Conservation (phyloP, 2,113 vertebrate species). For the Prochilodus magdalenae region DNA sequence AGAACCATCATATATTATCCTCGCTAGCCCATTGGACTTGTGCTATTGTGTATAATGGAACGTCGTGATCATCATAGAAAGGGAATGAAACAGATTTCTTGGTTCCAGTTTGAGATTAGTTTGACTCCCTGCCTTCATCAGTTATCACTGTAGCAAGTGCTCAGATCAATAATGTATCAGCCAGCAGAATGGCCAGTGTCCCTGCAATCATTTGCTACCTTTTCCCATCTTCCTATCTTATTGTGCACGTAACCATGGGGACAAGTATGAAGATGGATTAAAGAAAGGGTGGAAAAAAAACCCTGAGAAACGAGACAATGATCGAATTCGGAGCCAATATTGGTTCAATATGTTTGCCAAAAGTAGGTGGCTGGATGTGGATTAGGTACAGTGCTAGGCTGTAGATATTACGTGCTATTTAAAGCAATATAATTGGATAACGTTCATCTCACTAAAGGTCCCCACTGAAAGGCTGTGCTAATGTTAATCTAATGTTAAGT, state of each 20-base stretch:
- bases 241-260: constrained; percentile 53
- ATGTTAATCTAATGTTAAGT: not conserved
- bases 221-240: constrained; percentile 28
- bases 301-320: constrained; percentile 46
- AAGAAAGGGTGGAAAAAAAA: constrained; percentile 50
- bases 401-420: not conserved
- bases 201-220: constrained; percentile 65
- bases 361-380: not conserved
- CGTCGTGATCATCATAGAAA: constrained; percentile 12
- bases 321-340: not conserved
- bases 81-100: constrained; percentile 12
- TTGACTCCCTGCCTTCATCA: constrained; percentile 46
- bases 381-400: constrained; percentile 7
- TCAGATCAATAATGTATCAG: constrained; percentile 75
- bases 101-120: constrained; percentile 33
- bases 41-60: not conserved
- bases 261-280: constrained; percentile 18
- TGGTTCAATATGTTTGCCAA: not conserved
- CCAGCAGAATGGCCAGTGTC: constrained; percentile 68
- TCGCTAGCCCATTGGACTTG: not conserved
- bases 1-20: not conserved
- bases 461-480: not conserved
- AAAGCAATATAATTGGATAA: not conserved
- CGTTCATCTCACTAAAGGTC: constrained; percentile 55
- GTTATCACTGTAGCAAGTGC: constrained; percentile 62